Conservation (phyloP, 2,113 vertebrate genomes). For the Ceyx cyanopectus region DNA sequence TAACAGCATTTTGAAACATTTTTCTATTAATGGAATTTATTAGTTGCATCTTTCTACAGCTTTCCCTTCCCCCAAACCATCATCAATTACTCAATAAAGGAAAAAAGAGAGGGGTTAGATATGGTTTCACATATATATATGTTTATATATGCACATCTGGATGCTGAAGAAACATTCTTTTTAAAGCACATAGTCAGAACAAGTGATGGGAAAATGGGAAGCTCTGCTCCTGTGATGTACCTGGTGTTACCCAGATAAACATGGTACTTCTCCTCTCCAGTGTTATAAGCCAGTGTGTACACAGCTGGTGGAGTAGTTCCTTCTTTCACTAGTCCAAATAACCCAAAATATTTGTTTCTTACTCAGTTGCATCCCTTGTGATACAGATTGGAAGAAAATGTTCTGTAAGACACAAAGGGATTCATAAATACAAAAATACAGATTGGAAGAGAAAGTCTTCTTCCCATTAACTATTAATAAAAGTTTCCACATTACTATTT, state of each 20-base stretch:
- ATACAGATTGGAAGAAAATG: conserved; percentile 29
- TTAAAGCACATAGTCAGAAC: neutral
- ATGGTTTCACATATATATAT: neutral
- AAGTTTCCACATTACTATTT: conserved; percentile 38
- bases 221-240: neutral
- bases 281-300: neutral
- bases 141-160: neutral
- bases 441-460: conserved; percentile 62
- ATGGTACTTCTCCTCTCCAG: neutral
- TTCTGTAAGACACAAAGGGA: conserved; percentile 48
- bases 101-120: neutral
- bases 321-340: neutral
- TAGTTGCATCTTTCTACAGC: neutral
- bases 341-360: conserved; percentile 18
- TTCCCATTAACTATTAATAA: conserved; percentile 73
- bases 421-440: conserved; percentile 46
- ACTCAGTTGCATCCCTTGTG: neutral
- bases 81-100: neutral
- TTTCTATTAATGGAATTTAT: conserved; percentile 45
- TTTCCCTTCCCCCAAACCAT: neutral
- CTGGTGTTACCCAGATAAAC: neutral
- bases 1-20: conserved; percentile 40
- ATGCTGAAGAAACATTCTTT: neutral
- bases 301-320: neutral
- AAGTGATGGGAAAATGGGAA: neutral